Base-by-base conservation (phyloP, 2,888 invertebrate genomes). In the Ametastegia equiseti region DNA sequence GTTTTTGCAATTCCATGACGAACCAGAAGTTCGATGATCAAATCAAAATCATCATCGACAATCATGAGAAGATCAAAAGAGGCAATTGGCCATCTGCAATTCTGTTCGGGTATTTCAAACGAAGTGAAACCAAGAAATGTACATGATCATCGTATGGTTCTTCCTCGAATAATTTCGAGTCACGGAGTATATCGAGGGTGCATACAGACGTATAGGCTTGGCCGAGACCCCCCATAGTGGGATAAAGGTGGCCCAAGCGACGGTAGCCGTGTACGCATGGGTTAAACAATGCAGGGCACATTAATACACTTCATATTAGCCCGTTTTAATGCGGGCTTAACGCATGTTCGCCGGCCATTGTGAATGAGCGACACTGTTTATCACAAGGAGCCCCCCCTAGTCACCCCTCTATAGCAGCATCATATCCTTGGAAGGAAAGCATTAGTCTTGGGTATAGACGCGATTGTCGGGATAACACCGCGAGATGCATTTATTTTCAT, bases 281-380 rank as follows among this genome's bases (percentile, higher is more conserved):
- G 89, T 91, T 91, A 91, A 89, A 91, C 91, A 92, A 92, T 92
- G 89, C 91, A 87, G 88, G 87, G 86, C 87, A 89, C 91, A 92
- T 92, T 92, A 92, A 91, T 92, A 91, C 91, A 91, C 91, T 91
- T 92, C 91, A 91, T 91, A 92, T 92, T 91, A 92, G 91, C 88
- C 89, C 84, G 89, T 87, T 91, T 91, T 91, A 91, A 92, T 90
- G 91, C 89, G 84, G 89, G 87, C 90, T 91, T 91, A 91, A 92
- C 90, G 91, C 91, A 89, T 91, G 91, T 91, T 91, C 88, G 85
- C 88, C 85, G 90, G 89, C 90, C 90, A 91, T 91, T 91, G 91
- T 91, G 91, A 91, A 91, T 90, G 91, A 91, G 91, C 91, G 91
- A 91, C 91, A 91, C 91, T 91, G 91, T 92, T 92, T 91, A 92